These are phyloP conservation scores for Rousettus madagascariensis DNA, from an alignment of 2,797 vertebrate genomes.

Conservation along the genomic window DNA sequence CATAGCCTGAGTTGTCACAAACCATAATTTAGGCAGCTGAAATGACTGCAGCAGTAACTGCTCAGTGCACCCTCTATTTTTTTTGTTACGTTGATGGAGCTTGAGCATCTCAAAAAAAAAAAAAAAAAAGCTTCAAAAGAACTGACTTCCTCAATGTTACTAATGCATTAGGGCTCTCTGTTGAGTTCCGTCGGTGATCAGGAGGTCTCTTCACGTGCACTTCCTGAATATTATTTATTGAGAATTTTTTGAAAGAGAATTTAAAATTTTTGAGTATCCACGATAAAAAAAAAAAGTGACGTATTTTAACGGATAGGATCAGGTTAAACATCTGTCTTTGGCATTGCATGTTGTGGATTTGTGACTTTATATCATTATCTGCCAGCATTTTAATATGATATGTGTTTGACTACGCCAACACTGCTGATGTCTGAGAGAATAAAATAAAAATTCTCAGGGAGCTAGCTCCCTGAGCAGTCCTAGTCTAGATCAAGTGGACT, in stretches of 20 bases:
- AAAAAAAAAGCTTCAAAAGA: background rate
- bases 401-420: background rate
- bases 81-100: conserved; percentile 47
- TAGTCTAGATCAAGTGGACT: conserved; percentile 59
- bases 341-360: background rate
- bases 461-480: conserved; percentile 50
- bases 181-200: background rate
- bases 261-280: background rate
- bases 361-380: conserved; percentile 23
- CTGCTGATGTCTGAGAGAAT: conserved; percentile 33
- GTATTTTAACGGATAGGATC: background rate
- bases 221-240: background rate
- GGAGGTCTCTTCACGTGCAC: background rate
- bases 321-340: conserved; percentile 47
- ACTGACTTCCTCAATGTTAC: background rate
- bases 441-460: conserved; percentile 56
- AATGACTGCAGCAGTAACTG: background rate
- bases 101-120: background rate
- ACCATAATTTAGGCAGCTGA: conserved; percentile 41
- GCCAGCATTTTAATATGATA: conserved; percentile 19
- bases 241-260: background rate
- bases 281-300: background rate
- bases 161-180: background rate
- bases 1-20: conserved; percentile 33
- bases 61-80: background rate